Conservation (phyloP, 2,888 invertebrate species). For the Bedellia somnulentella region DNA sequence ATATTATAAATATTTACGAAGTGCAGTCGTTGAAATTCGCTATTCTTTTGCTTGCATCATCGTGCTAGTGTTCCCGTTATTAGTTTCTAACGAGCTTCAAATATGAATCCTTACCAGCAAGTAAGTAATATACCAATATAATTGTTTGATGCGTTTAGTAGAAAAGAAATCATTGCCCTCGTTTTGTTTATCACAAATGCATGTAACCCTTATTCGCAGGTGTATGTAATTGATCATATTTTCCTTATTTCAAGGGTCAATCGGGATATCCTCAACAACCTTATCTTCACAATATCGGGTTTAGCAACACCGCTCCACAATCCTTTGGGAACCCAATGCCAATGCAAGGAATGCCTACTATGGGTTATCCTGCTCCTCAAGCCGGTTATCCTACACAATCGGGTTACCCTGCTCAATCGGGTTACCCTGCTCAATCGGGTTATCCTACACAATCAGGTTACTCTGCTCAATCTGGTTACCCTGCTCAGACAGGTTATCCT, state of each 20-base stretch:
- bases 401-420: slow-evolving; percentile 13
- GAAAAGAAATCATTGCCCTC: slow-evolving; percentile 13
- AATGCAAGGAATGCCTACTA: slow-evolving; percentile 42
- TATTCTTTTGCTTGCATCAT: too few species aligned
- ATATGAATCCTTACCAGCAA: slow-evolving; percentile 49
- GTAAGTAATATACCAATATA: slow-evolving; percentile 19
- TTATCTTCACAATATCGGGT: slow-evolving; percentile 51
- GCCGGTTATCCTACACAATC: slow-evolving; percentile 29
- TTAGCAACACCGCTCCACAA: slow-evolving; percentile 47
- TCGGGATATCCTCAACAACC: slow-evolving; percentile 53
- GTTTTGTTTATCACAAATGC: slow-evolving; percentile 45
- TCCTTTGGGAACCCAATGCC: slow-evolving; percentile 53
- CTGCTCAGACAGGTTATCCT: slow-evolving; percentile 14
- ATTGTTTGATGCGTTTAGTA: slow-evolving; percentile 4
- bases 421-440: slow-evolving; percentile 11
- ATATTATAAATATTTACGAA: too few species aligned
- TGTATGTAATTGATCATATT: slow-evolving; percentile 10
- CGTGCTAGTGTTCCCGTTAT: too few species aligned
- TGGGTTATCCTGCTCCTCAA: slow-evolving; percentile 38
- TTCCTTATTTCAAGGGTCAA: slow-evolving; percentile 52
- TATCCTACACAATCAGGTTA: slow-evolving; percentile 8
- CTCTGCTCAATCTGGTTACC: slow-evolving; percentile 1
- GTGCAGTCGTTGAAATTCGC: too few species aligned
- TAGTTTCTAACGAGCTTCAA: too few species aligned
- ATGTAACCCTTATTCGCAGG: background rate